Evolutionary conservation across 2,113 vertebrate genomes (phyloP).

Genomic region (Anas platyrhynchos): DNA sequence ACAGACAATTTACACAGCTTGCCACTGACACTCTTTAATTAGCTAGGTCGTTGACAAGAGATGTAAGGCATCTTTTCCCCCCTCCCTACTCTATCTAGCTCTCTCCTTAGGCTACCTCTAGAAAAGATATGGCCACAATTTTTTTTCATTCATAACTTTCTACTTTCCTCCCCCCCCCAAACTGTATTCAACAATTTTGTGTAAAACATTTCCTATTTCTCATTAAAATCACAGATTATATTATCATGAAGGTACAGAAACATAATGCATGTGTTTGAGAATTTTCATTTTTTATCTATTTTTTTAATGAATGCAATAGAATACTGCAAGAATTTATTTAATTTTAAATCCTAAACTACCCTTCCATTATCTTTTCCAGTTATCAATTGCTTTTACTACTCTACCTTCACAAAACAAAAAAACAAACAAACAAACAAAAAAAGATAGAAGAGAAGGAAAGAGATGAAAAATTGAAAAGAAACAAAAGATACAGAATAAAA

Average conservation of each 20-base stretch:
- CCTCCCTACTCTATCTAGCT: background rate
- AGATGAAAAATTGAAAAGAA: background rate
- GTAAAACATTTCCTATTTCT: background rate
- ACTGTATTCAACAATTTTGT: background rate
- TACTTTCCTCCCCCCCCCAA: background rate
- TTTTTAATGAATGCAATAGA: background rate
- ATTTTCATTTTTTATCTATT: background rate
- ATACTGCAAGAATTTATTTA: background rate
- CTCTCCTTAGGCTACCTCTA: background rate
- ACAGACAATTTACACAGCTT: background rate
- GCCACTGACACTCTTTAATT: background rate
- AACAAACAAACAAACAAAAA: background rate
- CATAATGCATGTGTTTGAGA: background rate
- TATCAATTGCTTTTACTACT: background rate
- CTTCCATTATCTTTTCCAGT: background rate
- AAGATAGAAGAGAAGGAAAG: background rate
- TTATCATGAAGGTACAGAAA: background rate
- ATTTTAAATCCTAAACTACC: background rate
- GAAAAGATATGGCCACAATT: background rate
- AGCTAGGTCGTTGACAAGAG: background rate
- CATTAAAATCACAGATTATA: background rate
- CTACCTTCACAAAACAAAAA: background rate
- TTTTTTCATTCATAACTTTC: background rate
- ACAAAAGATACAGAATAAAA: background rate
- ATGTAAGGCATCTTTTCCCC: background rate